Percentiles rank a stretch among this genome's conserved stretches.
Conservation (phyloP, 2,888 invertebrate genomes). For the Drosophila affinis region DNA sequence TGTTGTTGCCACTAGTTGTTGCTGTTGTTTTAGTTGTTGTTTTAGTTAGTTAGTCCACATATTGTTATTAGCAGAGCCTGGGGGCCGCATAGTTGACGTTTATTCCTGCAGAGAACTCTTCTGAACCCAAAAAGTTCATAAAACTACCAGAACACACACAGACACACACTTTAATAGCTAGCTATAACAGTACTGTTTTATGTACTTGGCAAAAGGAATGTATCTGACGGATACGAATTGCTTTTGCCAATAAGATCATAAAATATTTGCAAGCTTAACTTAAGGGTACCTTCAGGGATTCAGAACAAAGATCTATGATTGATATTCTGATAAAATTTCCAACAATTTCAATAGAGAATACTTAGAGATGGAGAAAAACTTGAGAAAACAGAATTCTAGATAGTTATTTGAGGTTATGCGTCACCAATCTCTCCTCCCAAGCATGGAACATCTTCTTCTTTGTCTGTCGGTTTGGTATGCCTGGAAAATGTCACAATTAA, state of each 20-base stretch:
- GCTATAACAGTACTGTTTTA: slow-evolving; percentile 59
- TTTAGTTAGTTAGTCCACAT: slow-evolving; percentile 18
- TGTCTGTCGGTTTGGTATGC: slow-evolving; percentile 39
- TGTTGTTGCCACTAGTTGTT: slow-evolving; percentile 34
- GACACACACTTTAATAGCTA: slow-evolving; percentile 33
- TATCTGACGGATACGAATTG: slow-evolving; percentile 46
- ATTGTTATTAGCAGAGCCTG: slow-evolving; percentile 26
- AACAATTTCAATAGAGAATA: too few relatives aligned
- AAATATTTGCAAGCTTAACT: too few relatives aligned
- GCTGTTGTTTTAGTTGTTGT: slow-evolving; percentile 22
- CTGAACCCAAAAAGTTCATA: slow-evolving; percentile 6
- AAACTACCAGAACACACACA: slow-evolving; percentile 34
- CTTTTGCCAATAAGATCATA: slow-evolving; percentile 52
- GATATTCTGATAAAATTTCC: too few relatives aligned
- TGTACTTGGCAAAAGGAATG: slow-evolving; percentile 52
- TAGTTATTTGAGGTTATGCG: neutral
- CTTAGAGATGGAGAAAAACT: too few relatives aligned
- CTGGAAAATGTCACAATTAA: slow-evolving; percentile 65
- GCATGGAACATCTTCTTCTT: slow-evolving; percentile 6
- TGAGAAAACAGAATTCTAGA: too few relatives aligned
- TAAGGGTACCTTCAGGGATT: too few relatives aligned
- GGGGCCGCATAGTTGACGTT: slow-evolving; percentile 67
- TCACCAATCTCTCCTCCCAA: neutral
- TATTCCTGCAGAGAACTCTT: slow-evolving; percentile 62
- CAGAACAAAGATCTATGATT: too few relatives aligned